Evolutionary conservation across 2,797 vertebrate species (phyloP).

Genomic region (Apogon talboti): DNA sequence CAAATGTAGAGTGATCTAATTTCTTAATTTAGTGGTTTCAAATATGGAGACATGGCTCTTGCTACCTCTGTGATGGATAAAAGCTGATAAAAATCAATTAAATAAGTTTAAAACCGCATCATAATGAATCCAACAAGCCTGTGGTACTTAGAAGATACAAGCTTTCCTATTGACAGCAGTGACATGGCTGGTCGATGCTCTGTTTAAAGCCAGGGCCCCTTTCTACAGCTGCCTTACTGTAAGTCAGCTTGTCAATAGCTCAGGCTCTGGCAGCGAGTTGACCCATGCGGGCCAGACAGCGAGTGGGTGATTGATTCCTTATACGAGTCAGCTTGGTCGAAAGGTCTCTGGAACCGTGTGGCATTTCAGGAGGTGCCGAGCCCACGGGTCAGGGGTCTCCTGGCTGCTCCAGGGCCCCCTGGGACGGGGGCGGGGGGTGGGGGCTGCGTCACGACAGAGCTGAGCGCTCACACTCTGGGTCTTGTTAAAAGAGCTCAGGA

Average conservation of each 20-base stretch:
- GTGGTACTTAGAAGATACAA: constrained; percentile 7
- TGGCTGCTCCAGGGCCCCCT: constrained; percentile 28
- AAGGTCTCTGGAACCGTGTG: constrained; percentile 66
- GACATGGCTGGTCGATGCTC: constrained; percentile 14
- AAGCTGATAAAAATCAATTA: neutral
- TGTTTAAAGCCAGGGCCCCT: constrained; percentile 16
- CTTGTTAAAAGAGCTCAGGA: constrained; percentile 61
- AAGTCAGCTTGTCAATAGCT: constrained; percentile 59
- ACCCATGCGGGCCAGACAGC: constrained; percentile 53
- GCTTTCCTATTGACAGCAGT: constrained; percentile 7
- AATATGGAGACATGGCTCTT: neutral
- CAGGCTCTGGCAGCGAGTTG: constrained; percentile 35
- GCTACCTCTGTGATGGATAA: neutral
- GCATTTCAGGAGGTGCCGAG: constrained; percentile 61
- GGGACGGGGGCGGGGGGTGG: constrained; percentile 1
- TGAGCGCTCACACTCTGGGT: constrained; percentile 6
- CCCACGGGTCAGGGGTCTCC: constrained; percentile 61
- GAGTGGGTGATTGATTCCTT: constrained; percentile 71
- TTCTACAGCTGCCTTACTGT: constrained; percentile 40
- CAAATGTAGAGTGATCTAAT: no score
- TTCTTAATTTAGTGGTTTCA: neutral
- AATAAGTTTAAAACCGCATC: neutral
- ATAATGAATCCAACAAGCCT: neutral
- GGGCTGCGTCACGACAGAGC: constrained; percentile 19
- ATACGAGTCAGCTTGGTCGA: constrained; percentile 57